Evolutionary conservation across 1,140 invertebrate species (phyloP), one percentile per base, ranked within the genome.

Genomic region (Venustaconcha ellipsiformis): DNA sequence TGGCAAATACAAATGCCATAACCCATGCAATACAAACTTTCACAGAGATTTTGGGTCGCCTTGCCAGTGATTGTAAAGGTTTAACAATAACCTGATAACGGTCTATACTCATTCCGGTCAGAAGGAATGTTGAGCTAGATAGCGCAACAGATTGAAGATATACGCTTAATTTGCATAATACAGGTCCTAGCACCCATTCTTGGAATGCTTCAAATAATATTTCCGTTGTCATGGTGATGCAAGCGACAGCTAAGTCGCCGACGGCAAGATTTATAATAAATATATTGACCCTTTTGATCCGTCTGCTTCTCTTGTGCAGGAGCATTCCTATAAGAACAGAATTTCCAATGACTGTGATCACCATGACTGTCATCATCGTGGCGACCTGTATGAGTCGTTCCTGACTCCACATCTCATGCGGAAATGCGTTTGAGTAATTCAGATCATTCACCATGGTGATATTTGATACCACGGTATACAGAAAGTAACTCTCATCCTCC

Each of bases 151-250:
- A 88, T 81, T 91, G 90, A 14, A 87, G 83, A 72, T 91, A 91
- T 14, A 90, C 86, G 23, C 87, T 82, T 6, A 90, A 74, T 82
- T 91, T 91, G 83, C 91, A 92, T 12, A 84, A 78, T 15, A 88
- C 83, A 1, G 90, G 89, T 6, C 91, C 86, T 18, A 88, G 84
- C 11, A 90, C 85, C 91, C 91, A 92, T 72, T 89, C 85, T 30
- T 90, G 90, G 72, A 90, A 90, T 15, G 88, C 90, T 0, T 90
- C 82, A 83, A 90, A 85, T 2, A 88, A 79, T 26, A 92, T 87
- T 76, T 91, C 90, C 0, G 89, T 89, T 15, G 89, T 88, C 90
- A 91, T 91, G 1, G 90, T 91, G n/a, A 91, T 87, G 37, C 84
- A 80, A 56, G 89, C 89, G 6, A 91, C 89, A 5, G 89, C 88